Evolutionary conservation across 2,888 invertebrate genomes (phyloP).

Genomic region (Scaeva pyrastri): DNA sequence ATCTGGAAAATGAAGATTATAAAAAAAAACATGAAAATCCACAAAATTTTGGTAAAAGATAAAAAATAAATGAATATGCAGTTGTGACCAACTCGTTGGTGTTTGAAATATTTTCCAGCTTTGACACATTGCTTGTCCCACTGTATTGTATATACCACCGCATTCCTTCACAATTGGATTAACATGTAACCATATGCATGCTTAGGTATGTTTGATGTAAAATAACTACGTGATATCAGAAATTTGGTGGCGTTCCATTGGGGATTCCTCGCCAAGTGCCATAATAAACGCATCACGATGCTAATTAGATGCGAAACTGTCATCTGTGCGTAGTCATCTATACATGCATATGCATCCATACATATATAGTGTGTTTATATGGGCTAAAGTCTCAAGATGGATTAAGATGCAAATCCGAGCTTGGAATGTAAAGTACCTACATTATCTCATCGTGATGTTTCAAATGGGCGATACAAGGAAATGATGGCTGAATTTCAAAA

Average conservation of each 20-base stretch:
- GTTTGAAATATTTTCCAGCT: background rate
- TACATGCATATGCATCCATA: background rate
- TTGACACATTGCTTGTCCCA: background rate
- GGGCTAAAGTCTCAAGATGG: constrained; percentile 74
- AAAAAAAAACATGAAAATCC: too few relatives aligned
- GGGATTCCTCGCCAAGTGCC: constrained; percentile 64
- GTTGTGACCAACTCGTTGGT: too few relatives aligned
- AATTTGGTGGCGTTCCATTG: constrained; percentile 65
- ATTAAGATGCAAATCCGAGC: constrained; percentile 67
- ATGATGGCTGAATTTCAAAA: background rate
- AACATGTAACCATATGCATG: constrained; percentile 30
- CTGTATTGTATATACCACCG: constrained; percentile 5
- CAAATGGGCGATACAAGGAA: background rate
- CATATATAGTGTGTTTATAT: too few relatives aligned
- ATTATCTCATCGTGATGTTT: background rate
- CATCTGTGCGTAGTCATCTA: constrained; percentile 59
- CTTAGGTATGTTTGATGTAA: constrained; percentile 1
- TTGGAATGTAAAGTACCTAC: constrained; percentile 46
- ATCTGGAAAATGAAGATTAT: too few relatives aligned
- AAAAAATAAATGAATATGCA: too few relatives aligned
- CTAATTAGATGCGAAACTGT: constrained; percentile 73
- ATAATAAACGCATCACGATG: constrained; percentile 69
- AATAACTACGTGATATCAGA: constrained; percentile 56
- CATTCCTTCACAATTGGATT: constrained; percentile 65
- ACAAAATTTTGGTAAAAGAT: too few relatives aligned